Conservation (phyloP, 2,113 vertebrate genomes). For the Cairina moschata region DNA sequence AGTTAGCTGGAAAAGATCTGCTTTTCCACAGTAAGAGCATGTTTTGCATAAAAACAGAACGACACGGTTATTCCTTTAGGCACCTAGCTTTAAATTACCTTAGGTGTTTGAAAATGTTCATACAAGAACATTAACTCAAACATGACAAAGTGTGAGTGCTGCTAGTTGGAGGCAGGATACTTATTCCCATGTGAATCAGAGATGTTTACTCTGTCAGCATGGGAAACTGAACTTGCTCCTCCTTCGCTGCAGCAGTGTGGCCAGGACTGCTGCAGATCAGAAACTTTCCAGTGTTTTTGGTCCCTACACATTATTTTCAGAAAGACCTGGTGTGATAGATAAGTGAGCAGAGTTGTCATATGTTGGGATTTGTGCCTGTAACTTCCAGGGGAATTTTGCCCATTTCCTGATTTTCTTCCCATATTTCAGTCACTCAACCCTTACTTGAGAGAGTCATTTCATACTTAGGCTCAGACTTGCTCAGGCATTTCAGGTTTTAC, state of each 20-base stretch:
- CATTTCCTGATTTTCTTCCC: accelerated
- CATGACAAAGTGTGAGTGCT: neutral
- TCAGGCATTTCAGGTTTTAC: neutral
- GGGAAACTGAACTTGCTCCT: accelerated
- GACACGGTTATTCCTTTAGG: neutral
- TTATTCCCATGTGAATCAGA: neutral
- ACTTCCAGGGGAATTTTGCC: neutral
- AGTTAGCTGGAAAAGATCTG: neutral
- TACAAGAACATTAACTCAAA: neutral
- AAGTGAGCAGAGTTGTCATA: accelerated
- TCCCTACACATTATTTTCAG: neutral
- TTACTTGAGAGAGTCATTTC: neutral
- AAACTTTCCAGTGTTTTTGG: neutral
- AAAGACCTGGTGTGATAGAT: neutral
- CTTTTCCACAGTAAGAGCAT: neutral
- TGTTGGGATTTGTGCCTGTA: neutral
- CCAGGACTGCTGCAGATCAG: neutral
- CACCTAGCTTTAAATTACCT: neutral
- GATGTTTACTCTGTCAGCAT: accelerated
- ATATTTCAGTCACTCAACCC: neutral
- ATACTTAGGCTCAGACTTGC: neutral
- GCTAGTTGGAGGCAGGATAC: neutral
- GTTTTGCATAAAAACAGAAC: neutral
- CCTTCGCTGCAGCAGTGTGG: accelerated
- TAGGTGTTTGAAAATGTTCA: neutral